Percentiles rank a stretch among this genome's conserved stretches.
Conservation (phyloP, 2,113 vertebrate species). For the Ailurus styani region DNA sequence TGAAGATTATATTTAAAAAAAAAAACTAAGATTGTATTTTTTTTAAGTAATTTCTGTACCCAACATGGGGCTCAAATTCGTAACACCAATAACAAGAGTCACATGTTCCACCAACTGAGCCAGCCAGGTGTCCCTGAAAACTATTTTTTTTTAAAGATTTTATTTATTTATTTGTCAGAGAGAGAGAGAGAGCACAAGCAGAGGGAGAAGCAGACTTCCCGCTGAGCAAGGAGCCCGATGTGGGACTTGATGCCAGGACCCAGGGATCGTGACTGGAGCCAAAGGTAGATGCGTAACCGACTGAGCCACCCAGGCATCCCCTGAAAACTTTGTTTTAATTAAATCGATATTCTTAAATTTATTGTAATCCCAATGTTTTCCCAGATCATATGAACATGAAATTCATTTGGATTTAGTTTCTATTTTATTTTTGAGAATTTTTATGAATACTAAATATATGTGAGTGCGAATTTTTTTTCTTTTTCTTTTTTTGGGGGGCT, state of each 20-base stretch:
- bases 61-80: background rate
- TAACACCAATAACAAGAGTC: background rate
- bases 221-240: no score
- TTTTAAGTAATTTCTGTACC: background rate
- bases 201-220: no score
- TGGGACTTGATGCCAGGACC: no score
- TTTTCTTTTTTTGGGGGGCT: no score
- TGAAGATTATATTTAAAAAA: no score
- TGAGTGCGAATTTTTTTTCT: background rate
- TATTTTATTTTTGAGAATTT: background rate
- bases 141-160: background rate
- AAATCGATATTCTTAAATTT: background rate
- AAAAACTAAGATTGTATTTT: no score
- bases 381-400: background rate
- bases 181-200: no score
- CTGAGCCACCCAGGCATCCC: background rate
- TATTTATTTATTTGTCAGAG: no score
- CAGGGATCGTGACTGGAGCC: no score
- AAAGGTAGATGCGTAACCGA: background rate
- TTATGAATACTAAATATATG: background rate
- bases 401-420: background rate
- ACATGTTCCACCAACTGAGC: background rate
- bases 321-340: background rate
- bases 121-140: background rate
- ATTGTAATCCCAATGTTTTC: background rate